Percentiles rank a stretch among this genome's conserved stretches.
phyloP scores from a whole-genome alignment of 2,888 invertebrate genomes.

The Drosophila infuscata region DNA sequence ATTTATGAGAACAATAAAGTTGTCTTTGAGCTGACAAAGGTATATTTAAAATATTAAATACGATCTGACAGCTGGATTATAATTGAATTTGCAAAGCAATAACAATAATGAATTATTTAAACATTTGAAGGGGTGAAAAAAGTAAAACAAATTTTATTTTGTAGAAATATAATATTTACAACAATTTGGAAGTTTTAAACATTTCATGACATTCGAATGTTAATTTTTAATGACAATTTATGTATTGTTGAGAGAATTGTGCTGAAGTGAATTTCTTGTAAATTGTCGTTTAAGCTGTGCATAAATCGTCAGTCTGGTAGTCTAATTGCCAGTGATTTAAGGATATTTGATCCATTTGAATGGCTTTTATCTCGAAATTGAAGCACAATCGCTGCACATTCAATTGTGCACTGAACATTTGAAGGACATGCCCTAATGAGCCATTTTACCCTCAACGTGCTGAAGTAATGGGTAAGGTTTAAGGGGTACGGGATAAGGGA shows the following conservation, averaged over 20 bases:
- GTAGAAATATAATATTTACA: background rate
- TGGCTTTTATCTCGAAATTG: conserved; percentile 24
- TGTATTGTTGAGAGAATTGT: background rate
- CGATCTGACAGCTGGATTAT: background rate
- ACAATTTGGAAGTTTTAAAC: too few species aligned
- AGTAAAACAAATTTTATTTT: background rate
- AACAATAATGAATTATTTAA: background rate
- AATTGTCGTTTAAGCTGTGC: conserved; percentile 9
- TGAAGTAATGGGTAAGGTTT: conserved; percentile 5
- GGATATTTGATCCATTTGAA: conserved; percentile 36
- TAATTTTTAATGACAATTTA: background rate
- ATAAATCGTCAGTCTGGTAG: background rate
- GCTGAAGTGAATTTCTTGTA: background rate
- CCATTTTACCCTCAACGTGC: conserved; percentile 40
- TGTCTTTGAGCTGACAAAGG: background rate
- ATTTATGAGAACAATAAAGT: conserved; percentile 23
- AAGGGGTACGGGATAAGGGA: background rate
- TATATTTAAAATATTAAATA: background rate
- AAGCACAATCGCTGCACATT: conserved; percentile 41
- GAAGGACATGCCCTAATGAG: conserved; percentile 71
- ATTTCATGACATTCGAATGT: background rate
- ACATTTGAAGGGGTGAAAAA: background rate
- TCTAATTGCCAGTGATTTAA: conserved; percentile 14
- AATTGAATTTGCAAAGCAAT: background rate
- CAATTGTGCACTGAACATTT: conserved; percentile 52